These are phyloP conservation scores for Antigone vipio DNA, from an alignment of 2,113 vertebrate genomes.

Conservation along the genomic window DNA sequence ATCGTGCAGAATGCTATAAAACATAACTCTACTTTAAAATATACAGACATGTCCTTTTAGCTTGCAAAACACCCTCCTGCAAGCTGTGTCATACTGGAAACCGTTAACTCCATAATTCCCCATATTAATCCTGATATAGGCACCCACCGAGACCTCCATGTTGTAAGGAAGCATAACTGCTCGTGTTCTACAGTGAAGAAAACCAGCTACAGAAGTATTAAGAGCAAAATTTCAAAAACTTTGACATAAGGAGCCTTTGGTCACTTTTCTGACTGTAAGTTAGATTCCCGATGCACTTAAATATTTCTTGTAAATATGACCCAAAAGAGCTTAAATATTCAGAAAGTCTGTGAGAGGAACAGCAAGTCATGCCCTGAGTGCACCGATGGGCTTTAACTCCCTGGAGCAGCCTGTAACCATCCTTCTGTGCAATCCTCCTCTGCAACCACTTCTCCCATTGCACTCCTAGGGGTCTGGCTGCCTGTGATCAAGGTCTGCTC, in stretches of 20 bases:
- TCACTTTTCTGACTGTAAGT: background rate
- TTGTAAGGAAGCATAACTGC: background rate
- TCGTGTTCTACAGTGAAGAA: background rate
- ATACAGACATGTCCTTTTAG: background rate
- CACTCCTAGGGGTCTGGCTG: background rate
- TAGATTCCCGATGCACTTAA: background rate
- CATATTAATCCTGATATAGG: background rate
- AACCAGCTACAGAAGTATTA: background rate
- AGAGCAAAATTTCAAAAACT: background rate
- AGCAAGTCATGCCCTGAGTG: rapidly evolving
- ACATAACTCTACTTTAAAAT: background rate
- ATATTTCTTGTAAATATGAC: background rate
- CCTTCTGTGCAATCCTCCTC: background rate
- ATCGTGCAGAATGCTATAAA: background rate
- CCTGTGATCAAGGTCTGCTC: background rate
- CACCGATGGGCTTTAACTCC: background rate
- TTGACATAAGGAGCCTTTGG: background rate
- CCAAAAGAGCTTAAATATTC: background rate
- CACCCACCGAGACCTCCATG: background rate
- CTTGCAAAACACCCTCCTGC: background rate
- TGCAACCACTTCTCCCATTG: background rate
- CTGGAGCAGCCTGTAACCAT: background rate
- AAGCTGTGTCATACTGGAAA: background rate
- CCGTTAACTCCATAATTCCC: background rate
- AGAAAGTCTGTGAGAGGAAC: background rate